Conservation (phyloP, 2,797 vertebrate genomes). For the Apodemus agrarius region DNA sequence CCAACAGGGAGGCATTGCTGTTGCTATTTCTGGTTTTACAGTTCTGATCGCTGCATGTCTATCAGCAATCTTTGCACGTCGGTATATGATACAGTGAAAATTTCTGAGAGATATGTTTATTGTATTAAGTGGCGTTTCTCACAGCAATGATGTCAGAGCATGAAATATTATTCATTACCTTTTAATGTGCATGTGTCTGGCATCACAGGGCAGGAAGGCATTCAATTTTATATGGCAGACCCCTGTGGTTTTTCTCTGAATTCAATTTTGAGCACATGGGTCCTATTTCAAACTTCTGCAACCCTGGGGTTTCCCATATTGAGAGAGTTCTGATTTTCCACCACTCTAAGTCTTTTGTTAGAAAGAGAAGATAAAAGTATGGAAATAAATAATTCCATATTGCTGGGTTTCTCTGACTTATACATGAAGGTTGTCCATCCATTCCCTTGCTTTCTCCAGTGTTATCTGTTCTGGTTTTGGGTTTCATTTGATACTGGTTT, state of each 20-base stretch:
- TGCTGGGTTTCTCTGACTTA: fast-evolving
- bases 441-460: background rate
- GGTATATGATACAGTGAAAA: background rate
- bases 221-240: slow-evolving; percentile 21
- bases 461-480: fast-evolving
- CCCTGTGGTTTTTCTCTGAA: slow-evolving; percentile 15
- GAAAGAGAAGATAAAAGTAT: background rate
- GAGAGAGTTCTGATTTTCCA: slow-evolving; percentile 18
- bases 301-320: background rate
- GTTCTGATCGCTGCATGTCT: background rate
- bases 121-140: slow-evolving; percentile 59
- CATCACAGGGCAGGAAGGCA: background rate
- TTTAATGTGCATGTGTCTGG: slow-evolving; percentile 48
- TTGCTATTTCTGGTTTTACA: background rate
- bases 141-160: slow-evolving; percentile 48
- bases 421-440: background rate
- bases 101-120: slow-evolving; percentile 36
- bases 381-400: background rate
- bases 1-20: background rate
- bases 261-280: background rate
- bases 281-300: background rate
- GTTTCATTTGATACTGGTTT: background rate
- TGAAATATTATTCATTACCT: slow-evolving; percentile 2
- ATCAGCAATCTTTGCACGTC: background rate
- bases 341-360: background rate